These are phyloP conservation scores for Athetis lepigone DNA, from an alignment of 2,888 invertebrate genomes.

Conservation along the genomic window DNA sequence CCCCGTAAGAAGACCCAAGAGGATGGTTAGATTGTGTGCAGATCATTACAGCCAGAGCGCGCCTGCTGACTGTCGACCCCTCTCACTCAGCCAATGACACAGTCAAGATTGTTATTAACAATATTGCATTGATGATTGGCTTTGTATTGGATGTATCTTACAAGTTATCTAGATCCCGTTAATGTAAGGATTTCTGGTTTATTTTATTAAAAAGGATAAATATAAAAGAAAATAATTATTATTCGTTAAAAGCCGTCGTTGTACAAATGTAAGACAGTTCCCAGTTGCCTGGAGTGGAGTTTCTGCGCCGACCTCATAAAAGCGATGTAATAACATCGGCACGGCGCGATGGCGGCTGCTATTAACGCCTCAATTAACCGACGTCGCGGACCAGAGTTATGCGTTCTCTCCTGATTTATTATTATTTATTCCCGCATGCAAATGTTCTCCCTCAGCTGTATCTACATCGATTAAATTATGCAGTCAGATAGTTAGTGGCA, in stretches of 20 bases:
- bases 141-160: too few species aligned
- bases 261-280: neutral
- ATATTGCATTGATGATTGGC: too few species aligned
- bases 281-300: neutral
- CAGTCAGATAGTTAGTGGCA: slow-evolving; percentile 62
- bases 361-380: slow-evolving; percentile 73
- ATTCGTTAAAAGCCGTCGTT: neutral
- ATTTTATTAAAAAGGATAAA: too few species aligned
- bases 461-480: slow-evolving; percentile 55
- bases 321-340: slow-evolving; percentile 17
- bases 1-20: too few species aligned
- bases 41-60: too few species aligned
- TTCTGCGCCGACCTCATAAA: slow-evolving; percentile 2
- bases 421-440: slow-evolving; percentile 65
- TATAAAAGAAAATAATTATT: too few species aligned
- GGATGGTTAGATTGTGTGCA: neutral
- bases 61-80: too few species aligned
- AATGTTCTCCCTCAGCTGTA: slow-evolving; percentile 44
- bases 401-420: slow-evolving; percentile 58
- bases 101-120: too few species aligned
- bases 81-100: too few species aligned
- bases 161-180: too few species aligned
- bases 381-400: slow-evolving; percentile 61
- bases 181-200: too few species aligned
- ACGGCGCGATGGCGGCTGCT: slow-evolving; percentile 62